A percentile compares a stretch with the other conserved stretches of the same genome.
phyloP scores from a whole-genome alignment of 1,140 invertebrate species.

The Ctenoplectra terminalis region DNA sequence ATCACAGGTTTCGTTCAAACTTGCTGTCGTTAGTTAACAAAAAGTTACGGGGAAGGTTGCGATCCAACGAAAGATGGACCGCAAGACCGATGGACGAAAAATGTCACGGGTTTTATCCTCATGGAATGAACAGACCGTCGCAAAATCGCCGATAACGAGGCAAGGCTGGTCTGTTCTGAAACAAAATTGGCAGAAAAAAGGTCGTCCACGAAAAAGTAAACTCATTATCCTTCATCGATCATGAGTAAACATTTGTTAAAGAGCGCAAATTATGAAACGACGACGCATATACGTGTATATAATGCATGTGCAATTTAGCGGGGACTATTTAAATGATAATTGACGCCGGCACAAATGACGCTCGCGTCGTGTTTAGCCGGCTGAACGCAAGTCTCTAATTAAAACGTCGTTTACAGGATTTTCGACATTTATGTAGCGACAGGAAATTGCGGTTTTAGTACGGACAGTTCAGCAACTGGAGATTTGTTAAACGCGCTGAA shows the following conservation, averaged over 20 bases:
- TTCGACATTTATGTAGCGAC: conserved; percentile 65
- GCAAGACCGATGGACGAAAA: conserved; percentile 35
- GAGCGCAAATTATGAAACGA: conserved; percentile 50
- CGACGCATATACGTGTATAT: not conserved
- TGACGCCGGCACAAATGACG: conserved; percentile 59
- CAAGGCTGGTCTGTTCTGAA: not conserved
- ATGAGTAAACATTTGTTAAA: conserved; percentile 58
- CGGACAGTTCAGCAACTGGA: conserved; percentile 23
- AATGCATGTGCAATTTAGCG: conserved; percentile 55
- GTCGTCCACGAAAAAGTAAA: conserved; percentile 30
- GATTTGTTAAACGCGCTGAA: conserved; percentile 59
- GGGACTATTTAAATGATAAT: conserved; percentile 68
- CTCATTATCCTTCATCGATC: conserved; percentile 47
- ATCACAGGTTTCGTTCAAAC: conserved; percentile 51
- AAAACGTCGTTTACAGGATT: conserved; percentile 69
- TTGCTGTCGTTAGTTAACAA: conserved; percentile 57
- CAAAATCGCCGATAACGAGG: conserved; percentile 28
- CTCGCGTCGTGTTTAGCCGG: conserved; percentile 57
- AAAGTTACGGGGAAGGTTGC: conserved; percentile 43
- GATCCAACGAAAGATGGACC: not conserved
- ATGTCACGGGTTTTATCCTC: not conserved
- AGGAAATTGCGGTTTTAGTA: conserved; percentile 63
- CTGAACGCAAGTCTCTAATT: conserved; percentile 62
- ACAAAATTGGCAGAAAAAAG: not conserved
- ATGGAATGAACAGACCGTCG: not conserved